Evolutionary conservation across 2,888 invertebrate species (phyloP), one percentile per base, ranked within the genome.

Genomic region (Drosophila falleni): DNA sequence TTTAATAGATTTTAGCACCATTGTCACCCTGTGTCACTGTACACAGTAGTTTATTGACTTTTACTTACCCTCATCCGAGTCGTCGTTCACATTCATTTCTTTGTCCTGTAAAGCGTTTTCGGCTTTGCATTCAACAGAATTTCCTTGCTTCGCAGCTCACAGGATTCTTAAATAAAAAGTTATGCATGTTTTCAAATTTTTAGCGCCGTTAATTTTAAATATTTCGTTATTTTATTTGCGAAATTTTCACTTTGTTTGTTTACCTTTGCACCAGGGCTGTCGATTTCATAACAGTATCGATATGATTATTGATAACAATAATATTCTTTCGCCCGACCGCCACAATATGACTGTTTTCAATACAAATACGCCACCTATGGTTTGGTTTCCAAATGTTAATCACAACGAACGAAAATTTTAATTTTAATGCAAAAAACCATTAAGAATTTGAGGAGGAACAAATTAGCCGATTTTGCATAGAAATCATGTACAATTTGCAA

Each of bases 1-100:
- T 9, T 47, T 23, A 23, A 31, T 11, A 47, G 8, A 13, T 58
- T 9, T n/a, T 2, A n/a, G 35, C 1, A 5, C 15, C 9, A 13
- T 11, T 41, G 19, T 3, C 79, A 76, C 76, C 74, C 79, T 76
- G 79, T 78, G 26, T 8, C 19, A 19, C 19, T 19, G 23, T 23
- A 4, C 0, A 31, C 16, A 8, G 35, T 37, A 44, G 13, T 61
- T 61, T 76, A 77, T 78, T 79, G 75, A 74, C 74, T 77, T 70
- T 73, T 72, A 60, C 80, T 62, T 63, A 79, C 76, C 76, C 44
- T 77, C 76, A 47, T 77, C 76, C 13, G 76, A 77, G 58, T 77
- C 76, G 26, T 77, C 79, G 47, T 46, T 61, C 33, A 42, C 19
- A 35, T 66, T 60, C 70, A 74, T 77, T 50, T 47, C 42, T 54